Conservation (phyloP, 2,113 vertebrate genomes). For the Chloebia gouldiae region DNA sequence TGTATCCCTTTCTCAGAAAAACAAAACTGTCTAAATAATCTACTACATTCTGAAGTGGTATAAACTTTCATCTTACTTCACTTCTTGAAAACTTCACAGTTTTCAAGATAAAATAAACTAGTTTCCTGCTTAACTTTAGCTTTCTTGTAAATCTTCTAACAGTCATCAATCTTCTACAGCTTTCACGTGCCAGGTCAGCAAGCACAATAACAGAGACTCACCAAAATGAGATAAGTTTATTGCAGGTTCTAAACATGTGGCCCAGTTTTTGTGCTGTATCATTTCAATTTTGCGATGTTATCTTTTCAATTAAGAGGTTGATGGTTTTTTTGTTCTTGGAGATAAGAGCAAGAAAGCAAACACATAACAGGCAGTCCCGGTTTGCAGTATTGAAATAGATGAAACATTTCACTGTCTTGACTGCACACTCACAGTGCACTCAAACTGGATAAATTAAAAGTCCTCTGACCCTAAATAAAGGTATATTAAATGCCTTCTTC, state of each 20-base stretch:
- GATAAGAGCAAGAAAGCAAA: slow-evolving; percentile 36
- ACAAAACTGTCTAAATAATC: neutral
- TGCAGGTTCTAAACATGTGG: slow-evolving; percentile 17
- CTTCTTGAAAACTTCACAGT: neutral
- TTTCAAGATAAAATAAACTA: slow-evolving; percentile 19
- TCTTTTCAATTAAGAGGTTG: neutral
- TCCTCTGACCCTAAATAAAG: slow-evolving; percentile 3
- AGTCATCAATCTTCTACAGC: neutral
- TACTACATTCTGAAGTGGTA: neutral
- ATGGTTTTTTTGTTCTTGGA: slow-evolving; percentile 14
- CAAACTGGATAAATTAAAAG: neutral
- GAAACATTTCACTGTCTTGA: neutral
- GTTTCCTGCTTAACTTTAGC: neutral
- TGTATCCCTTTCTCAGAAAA: neutral
- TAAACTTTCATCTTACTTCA: neutral
- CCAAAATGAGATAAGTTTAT: neutral
- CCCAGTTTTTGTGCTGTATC: slow-evolving; percentile 15
- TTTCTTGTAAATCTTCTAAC: slow-evolving; percentile 15
- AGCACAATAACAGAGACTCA: neutral
- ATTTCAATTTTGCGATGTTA: slow-evolving; percentile 3
- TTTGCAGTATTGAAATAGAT: slow-evolving; percentile 13
- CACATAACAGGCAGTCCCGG: neutral
- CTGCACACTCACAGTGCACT: neutral
- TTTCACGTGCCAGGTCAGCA: neutral
- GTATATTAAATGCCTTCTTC: neutral